Base-by-base conservation (phyloP, 2,797 vertebrate species). In the Bryconaethiops microstoma region DNA sequence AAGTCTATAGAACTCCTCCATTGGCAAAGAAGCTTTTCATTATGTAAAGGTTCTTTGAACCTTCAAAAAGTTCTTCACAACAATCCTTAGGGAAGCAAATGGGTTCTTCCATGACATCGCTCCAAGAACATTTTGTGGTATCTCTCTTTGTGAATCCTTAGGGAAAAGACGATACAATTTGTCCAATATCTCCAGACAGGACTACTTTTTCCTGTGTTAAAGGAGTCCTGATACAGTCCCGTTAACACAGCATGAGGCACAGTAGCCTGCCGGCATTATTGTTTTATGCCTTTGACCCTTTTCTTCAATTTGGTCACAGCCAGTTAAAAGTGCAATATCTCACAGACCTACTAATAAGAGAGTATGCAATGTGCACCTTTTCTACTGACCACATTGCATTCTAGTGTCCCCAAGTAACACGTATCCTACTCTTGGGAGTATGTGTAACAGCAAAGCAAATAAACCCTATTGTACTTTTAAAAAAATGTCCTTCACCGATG, bases 311-410 rank as follows among this genome's bases (percentile, higher is more conserved):
- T 21, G 40, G 59, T 68, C 19, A 70, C 16, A 4, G n/a, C n/a
- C 48, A 48, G 65, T 70, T 50, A 48, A 23, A 29, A 14, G 57
- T 23, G 55, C 55, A 59, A 23, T 59, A 60, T 70, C n/a, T 70
- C 42, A 70, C n/a, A 70, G n/a, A 48, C 12, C 67, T 42, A 70
- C 42, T 70, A 70, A 70, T 70, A 42, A 60, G 2, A 70, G n/a
- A 25, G 45, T 71, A 23, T 7, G n/a, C 21, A 52, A 52, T 17
- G 35, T 52, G 45, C 48, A 52, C 8, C 23, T 29, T 29, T 52
- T 10, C 13, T 17, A 14, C 6, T 50, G 23, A 52, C 1, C 2
- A 69, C n/a, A 69, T 14, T 12, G 48, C 17, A 68, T 1, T 45
- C 4, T 59, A 23, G n/a, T 23, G 5, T 45, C 23, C n/a, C 65